A percentile compares a stretch with the other conserved stretches of the same genome.
Conservation (phyloP, 1,140 invertebrate species). For the Conus betulinus region DNA sequence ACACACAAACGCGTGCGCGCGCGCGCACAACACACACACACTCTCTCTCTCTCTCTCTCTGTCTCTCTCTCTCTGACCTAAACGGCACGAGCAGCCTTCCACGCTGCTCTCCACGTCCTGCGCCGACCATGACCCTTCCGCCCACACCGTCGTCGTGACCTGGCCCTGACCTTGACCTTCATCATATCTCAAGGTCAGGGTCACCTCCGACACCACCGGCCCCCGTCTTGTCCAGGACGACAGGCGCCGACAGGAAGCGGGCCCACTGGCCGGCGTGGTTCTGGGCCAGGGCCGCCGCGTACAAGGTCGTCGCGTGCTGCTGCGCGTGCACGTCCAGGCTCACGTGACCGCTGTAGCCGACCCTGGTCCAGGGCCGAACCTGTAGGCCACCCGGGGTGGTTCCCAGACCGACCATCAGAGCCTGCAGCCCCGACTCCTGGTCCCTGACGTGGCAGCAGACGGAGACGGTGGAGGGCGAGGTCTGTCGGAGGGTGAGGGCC, state of each 20-base stretch:
- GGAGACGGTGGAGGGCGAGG: neutral
- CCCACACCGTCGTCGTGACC: neutral
- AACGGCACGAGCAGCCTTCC: slow-evolving; percentile 33
- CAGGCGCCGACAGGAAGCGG: slow-evolving; percentile 35
- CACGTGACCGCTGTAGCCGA: slow-evolving; percentile 26
- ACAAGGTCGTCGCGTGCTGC: slow-evolving; percentile 38
- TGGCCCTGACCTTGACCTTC: neutral
- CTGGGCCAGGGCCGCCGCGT: slow-evolving; percentile 33
- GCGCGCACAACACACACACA: neutral
- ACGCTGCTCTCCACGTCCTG: slow-evolving; percentile 47
- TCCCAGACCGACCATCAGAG: slow-evolving; percentile 42
- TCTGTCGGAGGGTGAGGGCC: neutral
- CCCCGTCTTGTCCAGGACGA: slow-evolving; percentile 46
- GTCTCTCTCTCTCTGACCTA: slow-evolving; percentile 7
- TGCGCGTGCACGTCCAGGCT: slow-evolving; percentile 28
- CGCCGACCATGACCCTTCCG: slow-evolving; percentile 30
- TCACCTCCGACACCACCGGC: slow-evolving; percentile 30
- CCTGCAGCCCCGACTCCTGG: slow-evolving; percentile 39
- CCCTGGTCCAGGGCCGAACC: slow-evolving; percentile 15
- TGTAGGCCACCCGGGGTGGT: slow-evolving; percentile 42
- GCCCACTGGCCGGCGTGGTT: slow-evolving; percentile 41
- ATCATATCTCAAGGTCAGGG: neutral
- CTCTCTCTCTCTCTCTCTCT: too few relatives aligned
- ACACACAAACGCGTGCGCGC: neutral
- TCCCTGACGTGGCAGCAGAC: slow-evolving; percentile 45